Evolutionary conservation across 2,113 vertebrate genomes (phyloP).

Genomic region (Triplophysa dalaica): DNA sequence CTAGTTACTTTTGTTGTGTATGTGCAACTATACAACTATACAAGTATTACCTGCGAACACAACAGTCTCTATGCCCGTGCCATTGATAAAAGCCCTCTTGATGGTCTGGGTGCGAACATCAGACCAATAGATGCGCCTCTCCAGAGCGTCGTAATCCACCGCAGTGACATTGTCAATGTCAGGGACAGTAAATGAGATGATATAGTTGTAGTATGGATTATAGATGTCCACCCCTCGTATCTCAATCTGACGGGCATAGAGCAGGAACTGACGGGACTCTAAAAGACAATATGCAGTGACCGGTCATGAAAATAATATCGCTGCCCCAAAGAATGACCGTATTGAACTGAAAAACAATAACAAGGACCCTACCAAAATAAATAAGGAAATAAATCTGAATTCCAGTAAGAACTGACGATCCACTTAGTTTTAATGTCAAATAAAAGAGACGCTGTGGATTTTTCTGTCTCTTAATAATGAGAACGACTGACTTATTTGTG

Average conservation of each 20-base stretch:
- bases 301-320: background rate
- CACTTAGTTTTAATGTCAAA: background rate
- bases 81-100: slow-evolving; percentile 96
- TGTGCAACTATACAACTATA: background rate
- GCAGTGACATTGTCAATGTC: slow-evolving; percentile 96
- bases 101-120: slow-evolving; percentile 96
- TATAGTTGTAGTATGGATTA: slow-evolving; percentile 97
- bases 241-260: slow-evolving; percentile 97
- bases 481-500: background rate
- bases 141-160: slow-evolving; percentile 90
- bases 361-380: background rate
- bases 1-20: background rate
- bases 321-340: background rate
- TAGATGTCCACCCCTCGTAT: slow-evolving; percentile 95
- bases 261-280: slow-evolving; percentile 96
- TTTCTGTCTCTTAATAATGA: background rate
- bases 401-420: background rate
- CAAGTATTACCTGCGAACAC: slow-evolving; percentile 72
- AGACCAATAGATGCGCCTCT: slow-evolving; percentile 96
- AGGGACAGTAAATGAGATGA: slow-evolving; percentile 98
- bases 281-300: slow-evolving; percentile 25
- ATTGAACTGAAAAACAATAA: background rate
- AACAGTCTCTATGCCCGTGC: slow-evolving; percentile 92
- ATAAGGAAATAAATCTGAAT: background rate
- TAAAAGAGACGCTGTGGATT: background rate